Evolutionary conservation across 92 coral and sea anemone species (phyloP), one percentile per base, ranked within the genome.

Genomic region (Metridium senile): DNA sequence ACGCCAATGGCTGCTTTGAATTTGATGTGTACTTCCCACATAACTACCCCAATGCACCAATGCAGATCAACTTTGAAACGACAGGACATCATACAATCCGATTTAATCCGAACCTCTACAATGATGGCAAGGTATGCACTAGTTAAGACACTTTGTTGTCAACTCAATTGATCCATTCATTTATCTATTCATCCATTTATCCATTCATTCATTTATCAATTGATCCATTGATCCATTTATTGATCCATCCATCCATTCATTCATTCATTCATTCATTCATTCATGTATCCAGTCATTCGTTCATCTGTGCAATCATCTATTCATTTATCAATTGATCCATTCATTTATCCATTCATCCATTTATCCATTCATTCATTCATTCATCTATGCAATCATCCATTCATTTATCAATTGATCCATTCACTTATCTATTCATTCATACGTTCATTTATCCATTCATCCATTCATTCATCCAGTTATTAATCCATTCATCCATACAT

Each of bases 1-100:
- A 96, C 75, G 99, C 97, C 27, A 96, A 96, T 73, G 99, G 99
- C n/a, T 96, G 99, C 77, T 96, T 96, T 62, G 99, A 96, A 80
- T 96, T 96, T 25, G 99, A 96, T 62, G 99, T 92, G 29, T 96
- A 92, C 86, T 96, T 96, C 49, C 99, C 99, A 9, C 99, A 86
- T 69, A 93, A 96, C 85, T 96, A 96, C 80, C 99, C 99, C 0
- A 91, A 90, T 26, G 83, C 90, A 13, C 99, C 99, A 20, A 96
- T 96, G 99, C 92, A 85, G 82, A 80, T 96, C 72, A 92, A 93
- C 87, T 96, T 96, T 87, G 99, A 96, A 65, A 96, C 99, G 8
- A 96, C 99, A 28, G 99, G 97, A 2, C 93, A 96, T 66, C 99
- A 96, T 84, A 93, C 98, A 2, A 89, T 96, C 22, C 86, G 99